Evolutionary conservation across 2,888 invertebrate species (phyloP), one percentile per base, ranked within the genome.

Genomic region (Philaethria dido): DNA sequence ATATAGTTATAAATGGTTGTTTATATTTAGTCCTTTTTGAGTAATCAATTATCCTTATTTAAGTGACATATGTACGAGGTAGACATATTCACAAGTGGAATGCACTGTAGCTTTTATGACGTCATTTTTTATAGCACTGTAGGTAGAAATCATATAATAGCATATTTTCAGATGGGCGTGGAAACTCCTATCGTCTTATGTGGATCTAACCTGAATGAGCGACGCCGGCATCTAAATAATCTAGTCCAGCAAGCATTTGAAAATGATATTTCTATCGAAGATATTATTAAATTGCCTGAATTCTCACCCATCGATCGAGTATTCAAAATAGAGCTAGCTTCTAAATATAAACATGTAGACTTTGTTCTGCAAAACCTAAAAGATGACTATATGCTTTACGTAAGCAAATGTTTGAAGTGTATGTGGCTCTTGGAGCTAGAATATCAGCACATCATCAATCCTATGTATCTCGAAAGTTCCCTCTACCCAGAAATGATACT

Each of bases 301-400:
- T 36, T 60, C n/a, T 74, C 80, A 13, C 72, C 81, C 6, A 62
- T 87, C 11, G 87, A 88, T 68, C 77, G 81, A 64, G 72, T 89
- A 14, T 86, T 84, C 57, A 88, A 87, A 77, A 88, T 89, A 60
- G 82, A 88, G 16, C 71, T 89, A 2, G 88, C 90, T 3, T 80
- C 77, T 11, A 80, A 82, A 71, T 70, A 78, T 18, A 80, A 74
- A 64, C 70, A 86, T 66, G 74, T 83, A 0, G 77, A 85, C 16
- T 89, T 79, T 63, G 82, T 89, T 11, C 25, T 87, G 14, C 64
- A 75, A 16, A 85, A 77, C 59, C 73, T 89, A 29, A 85, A 85
- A 78, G 78, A 84, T 25, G 78, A 82, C 18, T 85, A 88, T 63
- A 81, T 89, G 84, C 71, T 90, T 0, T 87, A 81, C 64, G 88